phyloP scores from a whole-genome alignment of 2,113 vertebrate genomes.

The Dromaius novaehollandiae region DNA sequence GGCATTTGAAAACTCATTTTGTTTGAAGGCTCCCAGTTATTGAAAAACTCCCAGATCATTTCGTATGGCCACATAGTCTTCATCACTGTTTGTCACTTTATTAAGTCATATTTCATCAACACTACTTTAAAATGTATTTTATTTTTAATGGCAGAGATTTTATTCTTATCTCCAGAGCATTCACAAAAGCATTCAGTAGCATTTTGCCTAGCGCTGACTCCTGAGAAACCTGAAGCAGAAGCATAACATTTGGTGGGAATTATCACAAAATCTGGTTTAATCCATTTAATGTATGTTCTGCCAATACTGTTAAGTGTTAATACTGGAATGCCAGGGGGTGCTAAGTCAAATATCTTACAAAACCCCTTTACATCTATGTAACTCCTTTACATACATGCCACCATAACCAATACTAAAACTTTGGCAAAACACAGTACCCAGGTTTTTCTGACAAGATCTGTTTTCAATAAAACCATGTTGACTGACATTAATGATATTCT shows the following conservation, averaged over 20 bases:
- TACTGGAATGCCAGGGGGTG: not conserved
- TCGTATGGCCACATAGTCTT: not conserved
- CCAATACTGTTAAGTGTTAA: not conserved
- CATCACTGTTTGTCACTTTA: not conserved
- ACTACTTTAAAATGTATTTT: not conserved
- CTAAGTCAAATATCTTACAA: not conserved
- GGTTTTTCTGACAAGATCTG: not conserved
- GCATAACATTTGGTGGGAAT: not conserved
- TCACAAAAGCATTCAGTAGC: not conserved
- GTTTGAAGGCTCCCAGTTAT: not conserved
- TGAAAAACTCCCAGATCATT: not conserved
- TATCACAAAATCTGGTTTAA: not conserved
- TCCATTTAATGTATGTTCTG: not conserved
- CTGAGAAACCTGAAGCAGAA: not conserved
- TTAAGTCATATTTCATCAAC: not conserved
- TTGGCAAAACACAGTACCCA: not conserved
- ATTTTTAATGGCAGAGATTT: not conserved
- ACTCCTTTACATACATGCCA: not conserved
- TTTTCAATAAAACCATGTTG: not conserved
- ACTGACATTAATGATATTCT: not conserved
- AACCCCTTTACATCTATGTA: not conserved
- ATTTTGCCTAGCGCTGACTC: not conserved
- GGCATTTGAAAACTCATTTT: not conserved
- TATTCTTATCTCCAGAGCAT: not conserved
- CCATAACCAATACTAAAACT: not conserved